phyloP scores from a whole-genome alignment of 2,113 vertebrate species.

The Falco punctatus region DNA sequence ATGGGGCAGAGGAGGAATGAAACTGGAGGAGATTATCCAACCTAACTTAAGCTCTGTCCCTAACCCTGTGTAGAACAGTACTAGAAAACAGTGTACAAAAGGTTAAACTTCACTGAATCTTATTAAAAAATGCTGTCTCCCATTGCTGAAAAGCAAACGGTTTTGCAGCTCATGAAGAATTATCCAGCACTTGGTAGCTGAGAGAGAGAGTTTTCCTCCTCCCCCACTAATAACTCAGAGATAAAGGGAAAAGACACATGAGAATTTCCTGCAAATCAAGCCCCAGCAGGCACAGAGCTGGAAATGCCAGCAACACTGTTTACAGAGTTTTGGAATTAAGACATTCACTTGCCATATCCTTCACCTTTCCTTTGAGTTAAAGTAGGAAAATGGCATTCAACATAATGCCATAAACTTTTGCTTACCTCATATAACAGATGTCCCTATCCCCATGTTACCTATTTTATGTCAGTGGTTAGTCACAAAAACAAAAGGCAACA shows the following conservation, averaged over 20 bases:
- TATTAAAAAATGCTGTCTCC: background rate
- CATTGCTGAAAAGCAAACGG: background rate
- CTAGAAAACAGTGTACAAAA: background rate
- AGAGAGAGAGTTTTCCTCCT: background rate
- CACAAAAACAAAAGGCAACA: slow-evolving; percentile 17
- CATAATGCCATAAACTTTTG: slow-evolving; percentile 43
- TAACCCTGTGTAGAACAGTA: background rate
- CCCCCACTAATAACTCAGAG: background rate
- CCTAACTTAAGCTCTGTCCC: background rate
- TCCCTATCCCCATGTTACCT: slow-evolving; percentile 33
- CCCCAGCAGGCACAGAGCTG: background rate
- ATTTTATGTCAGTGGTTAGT: slow-evolving; percentile 11
- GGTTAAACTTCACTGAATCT: background rate
- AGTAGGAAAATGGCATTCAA: slow-evolving; percentile 32
- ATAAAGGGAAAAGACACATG: background rate
- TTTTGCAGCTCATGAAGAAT: background rate
- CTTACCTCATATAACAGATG: slow-evolving; percentile 37
- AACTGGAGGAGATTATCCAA: background rate
- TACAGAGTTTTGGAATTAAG: background rate
- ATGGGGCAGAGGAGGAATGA: background rate
- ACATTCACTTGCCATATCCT: background rate
- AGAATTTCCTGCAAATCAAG: background rate
- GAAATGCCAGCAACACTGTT: background rate
- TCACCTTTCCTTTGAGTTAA: slow-evolving; percentile 11
- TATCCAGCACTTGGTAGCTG: background rate